Conservation (phyloP, 2,888 invertebrate species). For the Ornithoptera priamus region DNA sequence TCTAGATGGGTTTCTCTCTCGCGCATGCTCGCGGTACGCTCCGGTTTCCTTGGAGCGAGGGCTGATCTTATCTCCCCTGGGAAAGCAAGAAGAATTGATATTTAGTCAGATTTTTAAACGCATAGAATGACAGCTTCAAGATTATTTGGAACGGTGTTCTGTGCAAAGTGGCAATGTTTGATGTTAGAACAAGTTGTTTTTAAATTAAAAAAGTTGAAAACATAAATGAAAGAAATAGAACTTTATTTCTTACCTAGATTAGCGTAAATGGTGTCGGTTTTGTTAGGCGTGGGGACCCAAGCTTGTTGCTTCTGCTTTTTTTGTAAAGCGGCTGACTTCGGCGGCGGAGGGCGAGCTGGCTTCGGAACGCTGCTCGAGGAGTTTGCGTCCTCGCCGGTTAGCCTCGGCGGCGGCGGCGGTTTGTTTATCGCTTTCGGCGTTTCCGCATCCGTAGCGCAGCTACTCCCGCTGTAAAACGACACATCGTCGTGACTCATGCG, state of each 20-base stretch:
- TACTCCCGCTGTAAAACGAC: slow-evolving; percentile 73
- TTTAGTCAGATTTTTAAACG: too few relatives aligned
- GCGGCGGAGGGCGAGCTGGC: slow-evolving; percentile 86
- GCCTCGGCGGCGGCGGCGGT: slow-evolving; percentile 90
- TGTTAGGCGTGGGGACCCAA: slow-evolving; percentile 62
- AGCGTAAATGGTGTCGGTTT: slow-evolving; percentile 85
- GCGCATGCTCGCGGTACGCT: slow-evolving; percentile 91
- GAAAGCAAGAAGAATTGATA: slow-evolving; percentile 34
- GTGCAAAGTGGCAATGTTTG: too few relatives aligned
- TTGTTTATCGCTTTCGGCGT: slow-evolving; percentile 73
- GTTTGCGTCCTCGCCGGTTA: slow-evolving; percentile 72
- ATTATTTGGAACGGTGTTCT: too few relatives aligned
- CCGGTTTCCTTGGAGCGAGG: slow-evolving; percentile 90
- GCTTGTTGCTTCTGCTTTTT: slow-evolving; percentile 80
- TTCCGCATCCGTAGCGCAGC: slow-evolving; percentile 63
- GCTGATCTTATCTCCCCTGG: slow-evolving; percentile 90
- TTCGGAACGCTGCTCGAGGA: slow-evolving; percentile 77
- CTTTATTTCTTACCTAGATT: slow-evolving; percentile 83
- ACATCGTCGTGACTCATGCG: slow-evolving; percentile 76
- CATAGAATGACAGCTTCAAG: too few relatives aligned
- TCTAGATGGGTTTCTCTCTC: slow-evolving; percentile 86
- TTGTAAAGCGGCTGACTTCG: slow-evolving; percentile 83
- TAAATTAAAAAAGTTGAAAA: too few relatives aligned
- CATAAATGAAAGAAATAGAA: too few relatives aligned
- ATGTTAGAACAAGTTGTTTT: too few relatives aligned